phyloP scores from a whole-genome alignment of 2,797 vertebrate genomes.

The Sandelia bainsii region DNA sequence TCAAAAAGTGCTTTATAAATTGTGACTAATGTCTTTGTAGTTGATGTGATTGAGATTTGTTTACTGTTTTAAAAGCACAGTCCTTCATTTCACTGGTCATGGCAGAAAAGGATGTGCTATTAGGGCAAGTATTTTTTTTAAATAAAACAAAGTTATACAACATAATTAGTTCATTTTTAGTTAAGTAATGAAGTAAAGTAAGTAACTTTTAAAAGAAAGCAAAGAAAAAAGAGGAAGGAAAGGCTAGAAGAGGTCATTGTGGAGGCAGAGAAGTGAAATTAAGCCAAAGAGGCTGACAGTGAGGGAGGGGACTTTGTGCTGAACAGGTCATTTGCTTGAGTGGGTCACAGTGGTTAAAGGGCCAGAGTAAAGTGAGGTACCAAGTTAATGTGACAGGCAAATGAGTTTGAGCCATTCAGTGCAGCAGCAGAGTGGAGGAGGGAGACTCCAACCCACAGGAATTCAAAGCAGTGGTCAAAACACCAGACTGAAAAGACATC shows the following conservation, averaged over 20 bases:
- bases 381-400: conserved; percentile 79
- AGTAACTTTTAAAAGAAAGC: conserved; percentile 15
- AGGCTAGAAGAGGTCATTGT: conserved; percentile 51
- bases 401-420: conserved; percentile 65
- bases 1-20: background rate
- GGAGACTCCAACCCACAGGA: conserved; percentile 30
- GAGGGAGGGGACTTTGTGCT: conserved; percentile 56
- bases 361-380: conserved; percentile 68
- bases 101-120: too few relatives aligned
- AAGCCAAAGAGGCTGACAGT: conserved; percentile 55
- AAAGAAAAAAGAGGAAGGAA: conserved; percentile 43
- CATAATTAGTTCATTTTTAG: background rate
- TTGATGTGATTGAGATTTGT: background rate
- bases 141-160: background rate
- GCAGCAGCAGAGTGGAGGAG: conserved; percentile 35
- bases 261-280: conserved; percentile 56
- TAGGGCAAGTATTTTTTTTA: background rate
- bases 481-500: conserved; percentile 25
- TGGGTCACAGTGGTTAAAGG: conserved; percentile 68
- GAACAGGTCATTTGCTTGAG: conserved; percentile 76
- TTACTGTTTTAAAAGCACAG: background rate
- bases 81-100: too few relatives aligned
- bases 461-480: conserved; percentile 46
- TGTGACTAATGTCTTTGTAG: too few relatives aligned
- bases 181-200: background rate